Evolutionary conservation across 2,113 vertebrate species (phyloP), one percentile per base, ranked within the genome.

Genomic region (Brevimyrus niger): DNA sequence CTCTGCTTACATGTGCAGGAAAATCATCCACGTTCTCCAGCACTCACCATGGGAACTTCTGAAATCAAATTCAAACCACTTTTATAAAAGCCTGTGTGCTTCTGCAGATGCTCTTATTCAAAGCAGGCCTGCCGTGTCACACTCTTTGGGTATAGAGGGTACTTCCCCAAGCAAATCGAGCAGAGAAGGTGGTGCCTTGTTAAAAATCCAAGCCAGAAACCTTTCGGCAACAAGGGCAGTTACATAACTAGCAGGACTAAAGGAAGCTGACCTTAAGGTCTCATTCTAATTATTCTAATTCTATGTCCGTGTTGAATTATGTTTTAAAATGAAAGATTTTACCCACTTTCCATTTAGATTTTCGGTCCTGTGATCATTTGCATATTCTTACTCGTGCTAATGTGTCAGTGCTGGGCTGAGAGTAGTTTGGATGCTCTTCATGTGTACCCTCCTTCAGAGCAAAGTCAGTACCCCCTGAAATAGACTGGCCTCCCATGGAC

Each of bases 331-430:
- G 83, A 61, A 61, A 23, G 35, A 85, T 44, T 10, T 58, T 51
- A 27, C 46, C 82, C 55, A 69, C 61, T 86, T 88, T 69, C 21
- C 46, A 35, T 73, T 86, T 86, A 35, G 83, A 50, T 87, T 84
- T 89, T 87, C 7, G 42, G 42, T n/a, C 44, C 19, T 46, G 0
- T n/a, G 23, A 15, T 51, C 58, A 86, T 86, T 86, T 73, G 44
- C 55, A 73, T 84, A 61, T 76, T 61, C 51, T n/a, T 58, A 35
- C 69, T 88, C 3, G 15, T n/a, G 76, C 48, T 44, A 21, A 31
- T 69, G 61, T 69, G 61, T 55, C 53, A 55, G 53, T 69, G 61
- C 61, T 69, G 61, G n/a, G 27, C 61, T 31, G 27, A 69, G 61
- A 31, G 61, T 27, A 31, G n/a, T 31, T 69, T 69, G n/a, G 61